Percentiles rank a stretch among this genome's conserved stretches.
These are phyloP conservation scores for Caradrina kadenii DNA, from an alignment of 2,888 invertebrate species.

Conservation along the genomic window DNA sequence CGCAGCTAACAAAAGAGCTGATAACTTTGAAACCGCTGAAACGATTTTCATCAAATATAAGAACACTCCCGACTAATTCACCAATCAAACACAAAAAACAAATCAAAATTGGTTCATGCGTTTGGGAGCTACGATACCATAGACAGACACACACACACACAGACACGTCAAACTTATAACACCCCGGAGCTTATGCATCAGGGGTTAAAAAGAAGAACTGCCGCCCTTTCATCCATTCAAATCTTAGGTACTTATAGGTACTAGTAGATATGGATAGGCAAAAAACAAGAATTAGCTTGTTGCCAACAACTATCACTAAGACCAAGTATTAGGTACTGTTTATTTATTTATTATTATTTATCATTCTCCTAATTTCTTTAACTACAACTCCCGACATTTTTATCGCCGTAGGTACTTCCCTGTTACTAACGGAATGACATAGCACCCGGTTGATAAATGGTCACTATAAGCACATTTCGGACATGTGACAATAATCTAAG, in stretches of 20 bases:
- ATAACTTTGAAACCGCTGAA: too few relatives aligned
- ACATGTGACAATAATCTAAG: constrained; percentile 52
- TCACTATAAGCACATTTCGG: constrained; percentile 48
- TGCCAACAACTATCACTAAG: neutral
- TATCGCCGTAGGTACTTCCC: constrained; percentile 45
- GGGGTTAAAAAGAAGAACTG: neutral
- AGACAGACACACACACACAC: too few relatives aligned
- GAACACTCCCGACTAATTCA: too few relatives aligned
- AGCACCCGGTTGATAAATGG: constrained; percentile 48
- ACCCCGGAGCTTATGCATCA: too few relatives aligned
- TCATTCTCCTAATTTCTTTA: constrained; percentile 19
- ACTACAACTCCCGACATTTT: constrained; percentile 27
- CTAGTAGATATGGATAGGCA: neutral
- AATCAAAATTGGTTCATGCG: too few relatives aligned
- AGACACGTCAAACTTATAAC: too few relatives aligned
- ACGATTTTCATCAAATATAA: too few relatives aligned
- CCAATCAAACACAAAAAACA: too few relatives aligned
- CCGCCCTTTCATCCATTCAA: neutral
- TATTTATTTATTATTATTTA: constrained; percentile 31
- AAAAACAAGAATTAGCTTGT: too few relatives aligned
- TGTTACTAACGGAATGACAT: constrained; percentile 32
- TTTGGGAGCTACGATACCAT: too few relatives aligned
- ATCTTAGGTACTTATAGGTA: neutral
- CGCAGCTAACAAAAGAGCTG: too few relatives aligned
- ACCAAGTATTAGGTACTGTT: neutral